Percentiles rank a stretch among this genome's conserved stretches.
These are phyloP conservation scores for Antrozous pallidus DNA, from an alignment of 2,797 vertebrate species.

Conservation along the genomic window DNA sequence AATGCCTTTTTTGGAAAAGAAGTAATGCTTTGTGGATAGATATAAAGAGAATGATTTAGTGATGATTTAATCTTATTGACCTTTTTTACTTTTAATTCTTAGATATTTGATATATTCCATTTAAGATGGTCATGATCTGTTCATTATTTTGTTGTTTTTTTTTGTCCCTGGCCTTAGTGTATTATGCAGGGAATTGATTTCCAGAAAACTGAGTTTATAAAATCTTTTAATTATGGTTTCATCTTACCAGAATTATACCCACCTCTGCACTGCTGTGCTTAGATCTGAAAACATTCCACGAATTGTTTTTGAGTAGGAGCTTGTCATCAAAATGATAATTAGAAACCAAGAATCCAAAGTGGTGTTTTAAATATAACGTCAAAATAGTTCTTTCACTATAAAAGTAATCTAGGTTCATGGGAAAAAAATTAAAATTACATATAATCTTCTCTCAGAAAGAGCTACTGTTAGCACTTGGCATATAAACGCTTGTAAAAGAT, in stretches of 20 bases:
- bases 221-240: background rate
- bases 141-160: background rate
- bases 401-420: conserved; percentile 22
- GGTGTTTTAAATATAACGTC: background rate
- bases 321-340: background rate
- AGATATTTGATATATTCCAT: background rate
- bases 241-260: background rate
- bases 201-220: background rate
- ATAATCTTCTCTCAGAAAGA: background rate
- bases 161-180: background rate
- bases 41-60: background rate
- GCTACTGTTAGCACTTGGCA: background rate
- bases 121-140: background rate
- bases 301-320: background rate
- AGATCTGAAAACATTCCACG: background rate
- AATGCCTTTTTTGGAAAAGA: background rate
- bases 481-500: background rate
- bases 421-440: background rate
- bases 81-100: conserved; percentile 30
- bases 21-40: conserved; percentile 2
- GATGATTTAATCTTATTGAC: background rate
- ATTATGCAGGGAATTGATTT: background rate
- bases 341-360: background rate
- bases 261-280: background rate
- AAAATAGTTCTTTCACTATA: background rate